phyloP scores from a whole-genome alignment of 2,113 vertebrate genomes.

The Xenotilapia longispinis region DNA sequence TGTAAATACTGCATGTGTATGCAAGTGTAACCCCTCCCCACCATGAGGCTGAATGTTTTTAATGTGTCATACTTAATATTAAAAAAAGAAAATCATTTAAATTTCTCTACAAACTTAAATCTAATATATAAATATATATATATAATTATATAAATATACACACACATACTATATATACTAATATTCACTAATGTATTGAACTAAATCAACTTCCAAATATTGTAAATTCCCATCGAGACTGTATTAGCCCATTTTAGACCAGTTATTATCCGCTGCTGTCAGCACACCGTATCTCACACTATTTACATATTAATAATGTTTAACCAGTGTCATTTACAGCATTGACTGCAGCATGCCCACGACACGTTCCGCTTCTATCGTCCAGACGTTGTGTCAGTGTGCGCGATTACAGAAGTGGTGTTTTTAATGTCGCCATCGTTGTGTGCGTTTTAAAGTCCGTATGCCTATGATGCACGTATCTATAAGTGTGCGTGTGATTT shows the following conservation, averaged over 20 bases:
- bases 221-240: slow-evolving; percentile 34
- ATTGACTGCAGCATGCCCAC: slow-evolving; percentile 55
- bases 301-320: slow-evolving; percentile 47
- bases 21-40: slow-evolving; percentile 28
- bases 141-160: slow-evolving; percentile 25
- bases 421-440: slow-evolving; percentile 23
- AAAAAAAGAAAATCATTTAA: slow-evolving; percentile 24
- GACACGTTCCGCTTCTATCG: slow-evolving; percentile 23
- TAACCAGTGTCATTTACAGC: slow-evolving; percentile 30
- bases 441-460: neutral
- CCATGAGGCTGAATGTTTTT: slow-evolving; percentile 53
- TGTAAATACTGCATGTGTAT: slow-evolving; percentile 74
- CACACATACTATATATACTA: slow-evolving; percentile 35
- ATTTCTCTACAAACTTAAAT: slow-evolving; percentile 41
- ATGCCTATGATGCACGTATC: neutral
- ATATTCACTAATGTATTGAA: slow-evolving; percentile 52
- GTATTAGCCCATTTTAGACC: slow-evolving; percentile 13
- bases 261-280: slow-evolving; percentile 15
- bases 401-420: slow-evolving; percentile 8
- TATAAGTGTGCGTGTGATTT: neutral
- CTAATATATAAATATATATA: slow-evolving; percentile 31
- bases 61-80: slow-evolving; percentile 49
- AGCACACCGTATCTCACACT: slow-evolving; percentile 22
- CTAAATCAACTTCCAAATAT: slow-evolving; percentile 53
- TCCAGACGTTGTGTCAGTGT: slow-evolving; percentile 16